Conservation (phyloP, 2,113 vertebrate species). For the Anser cygnoides region DNA sequence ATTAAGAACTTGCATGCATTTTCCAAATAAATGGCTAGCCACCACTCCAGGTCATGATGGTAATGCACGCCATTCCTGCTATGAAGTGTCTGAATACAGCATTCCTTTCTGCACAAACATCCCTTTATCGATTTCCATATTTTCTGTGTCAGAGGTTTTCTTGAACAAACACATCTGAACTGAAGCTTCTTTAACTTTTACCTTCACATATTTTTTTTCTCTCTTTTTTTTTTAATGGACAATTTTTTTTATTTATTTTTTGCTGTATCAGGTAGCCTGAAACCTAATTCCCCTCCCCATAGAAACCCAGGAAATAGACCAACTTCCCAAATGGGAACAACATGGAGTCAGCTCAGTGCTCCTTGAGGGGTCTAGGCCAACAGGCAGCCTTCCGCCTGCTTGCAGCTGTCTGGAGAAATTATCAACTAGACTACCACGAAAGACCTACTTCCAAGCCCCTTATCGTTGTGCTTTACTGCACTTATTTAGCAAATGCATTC, state of each 20-base stretch:
- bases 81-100: neutral
- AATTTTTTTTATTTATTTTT: neutral
- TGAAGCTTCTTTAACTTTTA: neutral
- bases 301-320: neutral
- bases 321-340: neutral
- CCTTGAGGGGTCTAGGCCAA: neutral
- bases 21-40: neutral
- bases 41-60: neutral
- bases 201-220: neutral
- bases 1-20: neutral
- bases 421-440: neutral
- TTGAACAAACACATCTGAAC: neutral
- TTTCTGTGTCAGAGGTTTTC: neutral
- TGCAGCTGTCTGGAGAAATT: neutral
- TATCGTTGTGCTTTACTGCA: neutral
- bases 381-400: rapidly evolving
- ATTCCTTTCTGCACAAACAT: neutral
- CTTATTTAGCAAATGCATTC: neutral
- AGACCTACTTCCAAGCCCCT: neutral
- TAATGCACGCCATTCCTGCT: neutral
- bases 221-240: neutral
- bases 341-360: rapidly evolving
- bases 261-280: neutral
- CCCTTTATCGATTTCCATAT: neutral
- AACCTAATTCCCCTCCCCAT: neutral